Evolutionary conservation across 2,888 invertebrate species (phyloP).

Genomic region (Lasioglossum marginatum): DNA sequence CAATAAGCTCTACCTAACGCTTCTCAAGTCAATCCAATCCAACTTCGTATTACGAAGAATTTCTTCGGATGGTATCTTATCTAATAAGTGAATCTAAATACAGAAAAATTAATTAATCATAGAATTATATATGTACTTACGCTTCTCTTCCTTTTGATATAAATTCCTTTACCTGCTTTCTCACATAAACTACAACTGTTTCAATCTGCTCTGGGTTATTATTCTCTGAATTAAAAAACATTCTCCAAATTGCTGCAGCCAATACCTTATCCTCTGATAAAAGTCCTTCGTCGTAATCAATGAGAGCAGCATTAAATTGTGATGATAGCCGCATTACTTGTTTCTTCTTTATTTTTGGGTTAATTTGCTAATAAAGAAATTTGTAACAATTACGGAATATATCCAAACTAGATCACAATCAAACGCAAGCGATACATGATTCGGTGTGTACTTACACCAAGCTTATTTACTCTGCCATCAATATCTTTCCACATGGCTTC

Average conservation of each 20-base stretch:
- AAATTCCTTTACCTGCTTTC: slow-evolving; percentile 84
- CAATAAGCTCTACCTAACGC: slow-evolving; percentile 73
- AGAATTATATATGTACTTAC: background rate
- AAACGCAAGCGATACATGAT: background rate
- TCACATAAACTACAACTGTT: slow-evolving; percentile 90
- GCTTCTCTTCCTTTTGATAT: background rate
- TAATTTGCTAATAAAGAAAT: slow-evolving; percentile 86
- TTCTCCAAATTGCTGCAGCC: slow-evolving; percentile 94
- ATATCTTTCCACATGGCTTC: slow-evolving; percentile 95
- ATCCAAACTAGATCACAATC: background rate
- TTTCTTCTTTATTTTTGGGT: slow-evolving; percentile 87
- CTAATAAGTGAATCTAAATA: slow-evolving; percentile 70
- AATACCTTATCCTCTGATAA: slow-evolving; percentile 90
- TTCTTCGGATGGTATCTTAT: slow-evolving; percentile 63
- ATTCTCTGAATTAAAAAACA: slow-evolving; percentile 89
- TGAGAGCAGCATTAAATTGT: slow-evolving; percentile 93
- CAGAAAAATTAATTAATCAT: slow-evolving; percentile 22
- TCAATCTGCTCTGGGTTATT: slow-evolving; percentile 89
- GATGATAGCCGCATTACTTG: slow-evolving; percentile 89
- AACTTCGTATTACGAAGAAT: slow-evolving; percentile 41
- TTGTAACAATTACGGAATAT: slow-evolving; percentile 26
- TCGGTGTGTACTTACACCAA: slow-evolving; percentile 86
- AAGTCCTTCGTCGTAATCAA: slow-evolving; percentile 95
- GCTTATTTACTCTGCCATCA: slow-evolving; percentile 89
- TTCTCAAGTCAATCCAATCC: slow-evolving; percentile 73